These are phyloP conservation scores for Bubo blakistoni DNA, from an alignment of 2,113 vertebrate species.

Conservation along the genomic window DNA sequence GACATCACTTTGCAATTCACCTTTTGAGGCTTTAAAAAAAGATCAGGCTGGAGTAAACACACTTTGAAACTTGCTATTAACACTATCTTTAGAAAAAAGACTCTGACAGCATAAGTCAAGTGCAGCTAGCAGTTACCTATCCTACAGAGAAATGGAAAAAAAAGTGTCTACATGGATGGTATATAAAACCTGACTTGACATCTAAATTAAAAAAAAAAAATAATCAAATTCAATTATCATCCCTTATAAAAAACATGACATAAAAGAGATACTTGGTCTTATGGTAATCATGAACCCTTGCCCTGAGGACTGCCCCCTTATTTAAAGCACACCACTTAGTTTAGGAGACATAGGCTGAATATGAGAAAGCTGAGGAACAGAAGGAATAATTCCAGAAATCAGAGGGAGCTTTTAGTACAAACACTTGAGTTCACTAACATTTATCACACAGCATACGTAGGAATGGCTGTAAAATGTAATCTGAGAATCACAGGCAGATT, in stretches of 20 bases:
- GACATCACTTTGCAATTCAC: background rate
- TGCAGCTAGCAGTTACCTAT: background rate
- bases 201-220: background rate
- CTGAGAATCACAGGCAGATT: background rate
- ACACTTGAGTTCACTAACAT: rapidly evolving
- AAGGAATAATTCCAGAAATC: background rate
- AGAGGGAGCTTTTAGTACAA: background rate
- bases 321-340: background rate
- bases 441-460: background rate
- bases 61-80: background rate
- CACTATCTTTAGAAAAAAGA: background rate
- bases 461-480: background rate
- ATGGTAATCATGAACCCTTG: background rate
- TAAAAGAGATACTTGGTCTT: background rate
- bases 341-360: background rate
- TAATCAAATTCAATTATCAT: background rate
- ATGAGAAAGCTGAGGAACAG: background rate
- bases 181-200: background rate
- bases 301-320: background rate
- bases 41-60: background rate
- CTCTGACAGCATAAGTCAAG: background rate
- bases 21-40: background rate
- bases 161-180: background rate
- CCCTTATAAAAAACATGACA: background rate
- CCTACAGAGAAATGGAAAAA: background rate